Evolutionary conservation across 2,113 vertebrate genomes (phyloP).

Genomic region (Tor tambroides): DNA sequence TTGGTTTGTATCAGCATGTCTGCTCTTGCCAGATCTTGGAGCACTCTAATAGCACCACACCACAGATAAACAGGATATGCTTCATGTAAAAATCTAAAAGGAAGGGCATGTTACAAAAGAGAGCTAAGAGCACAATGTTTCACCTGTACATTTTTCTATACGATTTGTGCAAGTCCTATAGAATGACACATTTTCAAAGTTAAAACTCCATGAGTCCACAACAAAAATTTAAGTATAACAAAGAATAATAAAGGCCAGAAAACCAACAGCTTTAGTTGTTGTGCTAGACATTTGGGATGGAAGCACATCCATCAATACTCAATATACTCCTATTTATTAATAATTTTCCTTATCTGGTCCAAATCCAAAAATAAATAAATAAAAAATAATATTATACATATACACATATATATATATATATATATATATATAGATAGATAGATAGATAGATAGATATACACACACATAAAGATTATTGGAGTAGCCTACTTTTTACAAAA

Average conservation of each 20-base stretch:
- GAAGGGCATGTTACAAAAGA: not conserved
- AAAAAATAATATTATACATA: no score
- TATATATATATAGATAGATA: no score
- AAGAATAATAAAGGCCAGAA: not conserved
- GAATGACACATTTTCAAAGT: not conserved
- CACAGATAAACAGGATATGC: conserved; percentile 8
- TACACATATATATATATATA: no score
- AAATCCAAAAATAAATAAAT: not conserved
- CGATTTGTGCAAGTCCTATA: not conserved
- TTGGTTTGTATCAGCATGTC: conserved; percentile 20
- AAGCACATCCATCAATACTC: not conserved
- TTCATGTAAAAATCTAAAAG: not conserved
- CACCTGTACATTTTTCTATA: not conserved
- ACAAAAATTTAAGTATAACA: not conserved
- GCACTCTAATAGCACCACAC: not conserved
- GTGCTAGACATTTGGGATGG: not conserved
- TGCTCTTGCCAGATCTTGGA: not conserved
- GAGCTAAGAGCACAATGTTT: not conserved
- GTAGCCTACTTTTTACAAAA: no score
- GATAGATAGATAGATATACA: no score
- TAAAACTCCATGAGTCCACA: not conserved
- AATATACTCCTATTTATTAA: no score
- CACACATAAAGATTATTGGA: no score
- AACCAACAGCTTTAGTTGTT: not conserved
- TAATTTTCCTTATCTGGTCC: not conserved